Evolutionary conservation across 2,113 vertebrate species (phyloP).

Genomic region (Halcyon malimbica): DNA sequence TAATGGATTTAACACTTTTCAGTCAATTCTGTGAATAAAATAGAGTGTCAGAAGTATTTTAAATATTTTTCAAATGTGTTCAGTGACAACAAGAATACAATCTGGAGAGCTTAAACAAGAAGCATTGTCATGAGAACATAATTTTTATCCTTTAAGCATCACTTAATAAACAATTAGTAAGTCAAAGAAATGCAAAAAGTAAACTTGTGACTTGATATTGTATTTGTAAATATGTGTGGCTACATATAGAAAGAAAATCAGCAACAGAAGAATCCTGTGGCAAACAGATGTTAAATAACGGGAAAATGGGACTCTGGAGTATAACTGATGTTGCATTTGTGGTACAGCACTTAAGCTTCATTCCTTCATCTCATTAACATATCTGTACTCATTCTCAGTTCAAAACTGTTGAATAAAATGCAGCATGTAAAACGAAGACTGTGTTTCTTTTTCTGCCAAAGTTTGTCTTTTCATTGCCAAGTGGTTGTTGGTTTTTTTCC

Average conservation of each 20-base stretch:
- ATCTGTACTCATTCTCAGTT: neutral
- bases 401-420: neutral
- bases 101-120: neutral
- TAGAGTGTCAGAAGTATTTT: neutral
- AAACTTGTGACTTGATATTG: neutral
- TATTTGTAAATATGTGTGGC: neutral
- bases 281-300: neutral
- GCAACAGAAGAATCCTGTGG: neutral
- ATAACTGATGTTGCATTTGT: neutral
- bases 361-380: neutral
- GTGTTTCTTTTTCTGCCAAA: neutral
- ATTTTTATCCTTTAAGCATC: neutral
- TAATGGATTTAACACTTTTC: constrained; percentile 6
- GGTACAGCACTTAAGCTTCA: neutral
- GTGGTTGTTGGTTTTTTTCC: neutral
- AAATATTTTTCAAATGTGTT: neutral
- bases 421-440: neutral
- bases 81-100: neutral
- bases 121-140: neutral
- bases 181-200: neutral
- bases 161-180: neutral
- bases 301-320: neutral
- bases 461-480: neutral
- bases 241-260: neutral
- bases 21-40: neutral